Percentiles rank a stretch among this genome's conserved stretches.
Evolutionary conservation across 2,888 invertebrate genomes (phyloP).

Genomic region (Eupithecia insigniata): DNA sequence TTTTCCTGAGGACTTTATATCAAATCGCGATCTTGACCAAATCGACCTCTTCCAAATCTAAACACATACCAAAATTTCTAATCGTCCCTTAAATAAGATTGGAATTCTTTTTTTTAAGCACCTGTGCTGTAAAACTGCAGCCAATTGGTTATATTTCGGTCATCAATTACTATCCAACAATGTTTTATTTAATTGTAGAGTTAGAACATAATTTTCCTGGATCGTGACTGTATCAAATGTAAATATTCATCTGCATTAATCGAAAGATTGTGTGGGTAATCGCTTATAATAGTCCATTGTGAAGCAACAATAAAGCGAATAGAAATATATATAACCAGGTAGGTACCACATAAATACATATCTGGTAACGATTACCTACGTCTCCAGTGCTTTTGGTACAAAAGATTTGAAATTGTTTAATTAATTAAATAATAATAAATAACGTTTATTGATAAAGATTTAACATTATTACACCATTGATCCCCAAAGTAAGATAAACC

Average conservation of each 20-base stretch:
- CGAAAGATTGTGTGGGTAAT: slow-evolving; percentile 45
- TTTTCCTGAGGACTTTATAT: no score
- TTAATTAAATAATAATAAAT: no score
- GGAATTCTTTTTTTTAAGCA: no score
- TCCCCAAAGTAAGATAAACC: no score
- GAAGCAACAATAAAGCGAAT: slow-evolving; percentile 45
- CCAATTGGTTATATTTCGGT: neutral
- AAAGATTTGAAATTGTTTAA: neutral
- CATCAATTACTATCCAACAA: neutral
- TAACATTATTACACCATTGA: no score
- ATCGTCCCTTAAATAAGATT: no score
- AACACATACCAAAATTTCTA: no score
- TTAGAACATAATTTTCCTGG: slow-evolving; percentile 36
- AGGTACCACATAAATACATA: neutral
- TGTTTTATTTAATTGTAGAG: slow-evolving; percentile 13
- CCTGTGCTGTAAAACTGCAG: neutral
- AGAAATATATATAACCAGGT: slow-evolving; percentile 19
- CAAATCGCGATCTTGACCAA: no score
- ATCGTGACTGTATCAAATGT: slow-evolving; percentile 41
- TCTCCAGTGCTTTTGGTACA: neutral
- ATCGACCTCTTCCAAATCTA: no score
- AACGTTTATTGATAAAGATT: no score
- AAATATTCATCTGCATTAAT: slow-evolving; percentile 46
- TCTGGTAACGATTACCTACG: neutral
- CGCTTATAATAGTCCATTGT: slow-evolving; percentile 49